These are phyloP conservation scores for silkworm (Bombyx mori) DNA, from an alignment of 1,140 invertebrate species.

Conservation along the genomic window DNA sequence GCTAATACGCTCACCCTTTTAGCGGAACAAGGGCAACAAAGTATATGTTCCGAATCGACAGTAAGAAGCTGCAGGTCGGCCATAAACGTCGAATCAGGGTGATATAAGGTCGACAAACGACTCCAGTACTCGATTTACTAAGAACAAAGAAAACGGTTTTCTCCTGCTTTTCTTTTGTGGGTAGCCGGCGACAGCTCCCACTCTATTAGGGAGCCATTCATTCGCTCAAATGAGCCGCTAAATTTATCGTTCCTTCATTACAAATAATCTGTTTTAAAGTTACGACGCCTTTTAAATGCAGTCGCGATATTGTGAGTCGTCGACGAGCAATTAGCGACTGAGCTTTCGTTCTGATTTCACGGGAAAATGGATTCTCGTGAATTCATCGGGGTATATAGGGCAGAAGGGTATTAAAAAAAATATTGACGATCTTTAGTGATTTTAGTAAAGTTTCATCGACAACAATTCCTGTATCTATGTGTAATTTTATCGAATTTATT, in stretches of 20 bases:
- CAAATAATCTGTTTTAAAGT: conserved; percentile 42
- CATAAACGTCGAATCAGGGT: conserved; percentile 63
- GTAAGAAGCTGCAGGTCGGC: conserved; percentile 27
- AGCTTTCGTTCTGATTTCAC: not conserved
- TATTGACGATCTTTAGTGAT: not conserved
- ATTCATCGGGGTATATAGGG: not conserved
- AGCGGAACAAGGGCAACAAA: not conserved
- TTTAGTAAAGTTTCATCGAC: not conserved
- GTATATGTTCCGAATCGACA: too few species aligned
- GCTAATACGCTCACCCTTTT: conserved; percentile 6
- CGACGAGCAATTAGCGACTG: not conserved
- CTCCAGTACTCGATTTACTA: conserved; percentile 56
- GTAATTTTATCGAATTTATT: too few species aligned
- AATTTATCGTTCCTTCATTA: conserved; percentile 55
- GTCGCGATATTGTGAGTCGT: not conserved
- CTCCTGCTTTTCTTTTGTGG: conserved; percentile 58
- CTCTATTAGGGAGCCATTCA: conserved; percentile 60
- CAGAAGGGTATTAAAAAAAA: not conserved
- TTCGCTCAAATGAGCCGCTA: conserved; percentile 60
- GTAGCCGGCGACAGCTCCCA: conserved; percentile 46
- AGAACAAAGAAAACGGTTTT: conserved; percentile 54
- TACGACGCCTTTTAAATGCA: conserved; percentile 20
- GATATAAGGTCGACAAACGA: conserved; percentile 63
- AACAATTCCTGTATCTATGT: not conserved
- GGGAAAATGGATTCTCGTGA: not conserved